Evolutionary conservation across 2,797 vertebrate genomes (phyloP), one percentile per base, ranked within the genome.

Genomic region (Harpagifer antarcticus): DNA sequence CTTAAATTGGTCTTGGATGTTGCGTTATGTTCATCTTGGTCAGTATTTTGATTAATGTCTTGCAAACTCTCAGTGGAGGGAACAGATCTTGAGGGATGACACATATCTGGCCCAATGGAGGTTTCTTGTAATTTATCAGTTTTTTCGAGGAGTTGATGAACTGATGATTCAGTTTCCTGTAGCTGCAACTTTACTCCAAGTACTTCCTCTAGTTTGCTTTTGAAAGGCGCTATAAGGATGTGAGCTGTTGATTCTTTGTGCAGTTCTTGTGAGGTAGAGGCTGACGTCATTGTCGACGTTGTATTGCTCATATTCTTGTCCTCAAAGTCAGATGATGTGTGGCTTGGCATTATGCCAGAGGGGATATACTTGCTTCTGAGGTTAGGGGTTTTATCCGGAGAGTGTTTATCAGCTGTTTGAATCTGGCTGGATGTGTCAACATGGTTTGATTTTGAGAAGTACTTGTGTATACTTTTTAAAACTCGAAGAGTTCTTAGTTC

Each of bases 401-500:
- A 48, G 7, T 12, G 33, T 15, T 72, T 82, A 23, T 56, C 40
- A 48, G n/a, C 5, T 14, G 52, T 59, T 61, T 84, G 27, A 1
- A 61, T 62, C 19, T 66, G 57, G 45, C 31, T 63, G n/a, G 59
- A 40, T 57, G 44, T 37, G 11, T 76, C 48, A 45, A 5, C 62
- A 15, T 71, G n/a, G 10, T 55, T 82, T 57, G 78, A 58, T 48
- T 56, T 54, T 48, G 40, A 61, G n/a, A 85, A 15, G 13, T 73
- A 76, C 48, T 66, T 52, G 23, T 77, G 69, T 42, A 89, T 73
- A 65, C 73, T 73, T 68, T 76, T 60, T 14, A 87, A 59, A 79
- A 88, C 78, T 58, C 83, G 84, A 15, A 56, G 31, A 58, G 86
- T 89, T 69, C 79, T 86, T 59, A 61, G 33, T 70, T 89, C 75